Base-by-base conservation (phyloP, 2,113 vertebrate genomes). In the Nycticebus coucang region DNA sequence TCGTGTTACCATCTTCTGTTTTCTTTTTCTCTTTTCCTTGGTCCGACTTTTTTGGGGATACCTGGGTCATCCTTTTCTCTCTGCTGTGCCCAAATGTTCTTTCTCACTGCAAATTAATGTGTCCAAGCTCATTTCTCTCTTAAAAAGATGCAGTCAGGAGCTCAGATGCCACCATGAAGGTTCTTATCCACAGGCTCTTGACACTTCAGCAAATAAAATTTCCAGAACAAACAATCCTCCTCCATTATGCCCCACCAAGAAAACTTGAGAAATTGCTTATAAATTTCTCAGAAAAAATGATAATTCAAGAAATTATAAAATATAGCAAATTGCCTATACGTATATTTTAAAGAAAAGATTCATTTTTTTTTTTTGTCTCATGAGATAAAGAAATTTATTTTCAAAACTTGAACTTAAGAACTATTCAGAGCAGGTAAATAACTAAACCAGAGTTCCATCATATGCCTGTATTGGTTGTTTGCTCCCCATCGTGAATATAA, bases 201-300 rank as follows among this genome's bases (percentile, higher is more conserved):
- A 64, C 74, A 71, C 62, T 83, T 95, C 75, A 80, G 22, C 66
- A 77, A 93, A 50, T 35, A 66, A 18, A 37, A 45, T 75, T 93
- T 87, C 62, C 77, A 71, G 30, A 95, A 89, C 66, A 41, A 91
- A 57, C 21, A 7, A 26, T 33, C 28, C 17, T 84, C 69, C 26
- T 71, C 5, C 6, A 41, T 55, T 7, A 93, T 72, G 17, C 2
- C 22, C 59, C 4, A 78, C 41, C 45, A 96, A 78, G 41, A 89
- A 94, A 68, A 95, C 37, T n/a, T 82, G 80, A 89, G 33, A 89
- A 87, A 92, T n/a, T 71, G 41, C 71, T 74, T 13, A 26, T 66
- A 30, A 87, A 71, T 87, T 75, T 93, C 75, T 93, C 75, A 77
- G 77, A 86, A 93, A 93, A 94, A 92, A 64, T 68, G 30, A 59